A percentile compares a stretch with the other conserved stretches of the same genome.
Evolutionary conservation across 2,888 invertebrate genomes (phyloP).

Genomic region (Hypomecis punctinalis): DNA sequence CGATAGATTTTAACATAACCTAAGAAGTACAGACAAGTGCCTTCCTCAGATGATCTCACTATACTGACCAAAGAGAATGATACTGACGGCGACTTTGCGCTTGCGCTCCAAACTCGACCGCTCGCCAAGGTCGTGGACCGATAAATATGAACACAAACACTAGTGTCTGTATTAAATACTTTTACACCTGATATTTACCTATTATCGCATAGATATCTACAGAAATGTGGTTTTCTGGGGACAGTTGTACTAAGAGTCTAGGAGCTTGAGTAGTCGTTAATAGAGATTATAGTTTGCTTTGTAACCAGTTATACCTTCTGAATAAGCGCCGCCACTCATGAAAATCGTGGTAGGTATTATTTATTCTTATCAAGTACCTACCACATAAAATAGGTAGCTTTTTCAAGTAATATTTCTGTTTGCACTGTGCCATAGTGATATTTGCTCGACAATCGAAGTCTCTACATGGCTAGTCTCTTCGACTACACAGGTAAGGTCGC

Average conservation of each 20-base stretch:
- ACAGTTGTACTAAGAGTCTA: not conserved
- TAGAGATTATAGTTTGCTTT: too few relatives aligned
- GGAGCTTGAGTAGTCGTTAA: not conserved
- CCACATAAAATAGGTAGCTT: too few relatives aligned
- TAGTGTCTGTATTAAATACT: constrained; percentile 5
- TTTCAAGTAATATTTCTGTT: too few relatives aligned
- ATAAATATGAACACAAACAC: constrained; percentile 33
- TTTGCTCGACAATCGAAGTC: not conserved
- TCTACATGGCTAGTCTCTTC: not conserved
- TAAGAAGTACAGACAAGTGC: constrained; percentile 27
- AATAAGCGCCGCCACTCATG: too few relatives aligned
- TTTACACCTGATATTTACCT: constrained; percentile 1
- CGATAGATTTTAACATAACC: constrained; percentile 65
- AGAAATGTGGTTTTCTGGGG: constrained; percentile 2
- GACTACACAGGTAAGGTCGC: constrained; percentile 2
- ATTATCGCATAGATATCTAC: constrained; percentile 12
- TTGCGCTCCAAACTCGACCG: constrained; percentile 22
- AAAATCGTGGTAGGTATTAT: too few relatives aligned
- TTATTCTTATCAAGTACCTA: too few relatives aligned
- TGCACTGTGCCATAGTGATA: too few relatives aligned
- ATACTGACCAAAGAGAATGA: constrained; percentile 45
- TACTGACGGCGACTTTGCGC: constrained; percentile 19
- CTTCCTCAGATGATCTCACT: constrained; percentile 44
- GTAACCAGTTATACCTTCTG: too few relatives aligned
- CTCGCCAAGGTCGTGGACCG: constrained; percentile 34